A percentile compares a stretch with the other conserved stretches of the same genome.
phyloP scores from a whole-genome alignment of 2,113 vertebrate genomes.

The Noturus placidus region DNA sequence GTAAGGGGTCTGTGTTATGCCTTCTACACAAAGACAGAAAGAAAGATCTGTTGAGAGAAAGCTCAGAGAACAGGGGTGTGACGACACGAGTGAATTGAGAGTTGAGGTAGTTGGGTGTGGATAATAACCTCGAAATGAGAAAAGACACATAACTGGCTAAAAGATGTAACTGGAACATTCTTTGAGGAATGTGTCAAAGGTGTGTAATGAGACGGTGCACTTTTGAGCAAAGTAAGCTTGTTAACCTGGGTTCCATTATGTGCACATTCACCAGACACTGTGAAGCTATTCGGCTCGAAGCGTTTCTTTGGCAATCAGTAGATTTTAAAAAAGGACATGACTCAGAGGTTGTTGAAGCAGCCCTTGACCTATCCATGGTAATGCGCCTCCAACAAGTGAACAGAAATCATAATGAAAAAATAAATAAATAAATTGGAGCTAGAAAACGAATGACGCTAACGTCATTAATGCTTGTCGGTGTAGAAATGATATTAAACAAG shows the following conservation, averaged over 20 bases:
- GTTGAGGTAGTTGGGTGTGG: slow-evolving; percentile 46
- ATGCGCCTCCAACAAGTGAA: not conserved
- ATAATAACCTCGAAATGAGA: slow-evolving; percentile 37
- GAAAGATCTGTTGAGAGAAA: slow-evolving; percentile 15
- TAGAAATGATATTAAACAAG: slow-evolving; percentile 5
- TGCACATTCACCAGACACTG: slow-evolving; percentile 33
- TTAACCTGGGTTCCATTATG: slow-evolving; percentile 25
- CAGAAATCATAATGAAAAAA: not conserved
- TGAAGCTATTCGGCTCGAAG: not conserved
- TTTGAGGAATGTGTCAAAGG: slow-evolving; percentile 38
- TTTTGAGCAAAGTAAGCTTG: not conserved
- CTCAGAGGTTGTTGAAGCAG: slow-evolving; percentile 9
- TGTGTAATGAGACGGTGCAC: slow-evolving; percentile 25
- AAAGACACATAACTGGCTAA: slow-evolving; percentile 37
- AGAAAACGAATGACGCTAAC: slow-evolving; percentile 4
- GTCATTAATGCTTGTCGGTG: not conserved
- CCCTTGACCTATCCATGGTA: slow-evolving; percentile 6
- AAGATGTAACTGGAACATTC: slow-evolving; percentile 31
- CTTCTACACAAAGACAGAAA: not conserved
- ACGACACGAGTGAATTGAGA: slow-evolving; percentile 37
- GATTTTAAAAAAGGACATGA: slow-evolving; percentile 14
- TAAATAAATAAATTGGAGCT: not conserved
- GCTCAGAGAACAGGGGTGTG: slow-evolving; percentile 25
- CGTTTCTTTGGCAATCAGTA: slow-evolving; percentile 17
- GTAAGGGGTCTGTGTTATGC: not conserved